Evolutionary conservation across 2,113 vertebrate species (phyloP), one percentile per base, ranked within the genome.

Genomic region (Carassius gibelio): DNA sequence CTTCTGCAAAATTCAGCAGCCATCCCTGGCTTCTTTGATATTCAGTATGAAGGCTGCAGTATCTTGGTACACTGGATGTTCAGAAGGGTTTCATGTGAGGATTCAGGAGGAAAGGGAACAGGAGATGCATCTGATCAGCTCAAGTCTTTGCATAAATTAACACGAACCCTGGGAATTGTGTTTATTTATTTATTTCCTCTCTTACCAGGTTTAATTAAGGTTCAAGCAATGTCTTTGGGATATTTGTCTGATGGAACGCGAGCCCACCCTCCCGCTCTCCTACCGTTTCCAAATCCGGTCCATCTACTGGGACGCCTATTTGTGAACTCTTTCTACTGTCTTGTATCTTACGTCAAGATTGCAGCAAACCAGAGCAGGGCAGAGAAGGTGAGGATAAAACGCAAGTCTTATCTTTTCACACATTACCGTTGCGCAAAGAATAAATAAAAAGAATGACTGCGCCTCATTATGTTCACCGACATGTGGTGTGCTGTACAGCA

Each of bases 191-290:
- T 84, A 71, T 84, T 78, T 86, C 66, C 64, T 85, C 42, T 6
- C 85, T 30, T 84, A 34, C 61, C 82, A 88, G 74, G 78, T 87
- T 84, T 87, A 88, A 88, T 88, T 84, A 87, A 82, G 78, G 82
- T 88, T 85, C 85, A 78, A 75, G 50, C 72, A 50, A 78, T 64
- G 36, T 82, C 82, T 87, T 74, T 82, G 82, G 82, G 82, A 85
- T 86, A 45, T 84, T 84, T 86, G 81, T 36, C 69, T 84, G 85
- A 75, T 71, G 8, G 79, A 83, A 66, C 30, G 71, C 48, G 30
- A 69, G 45, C 57, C 83, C 76, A 71, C 50, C 17, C 7, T 85
- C 61, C 61, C 42, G 59, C 75, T 82, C 68, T 81, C 69, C 61
- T 48, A 45, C 76, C 34, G 42, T 82, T 74, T 86, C 85, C 87